Percentiles rank a stretch among this genome's conserved stretches.
phyloP scores from a whole-genome alignment of 92 coral and sea anemone species.

The Montipora capitata region DNA sequence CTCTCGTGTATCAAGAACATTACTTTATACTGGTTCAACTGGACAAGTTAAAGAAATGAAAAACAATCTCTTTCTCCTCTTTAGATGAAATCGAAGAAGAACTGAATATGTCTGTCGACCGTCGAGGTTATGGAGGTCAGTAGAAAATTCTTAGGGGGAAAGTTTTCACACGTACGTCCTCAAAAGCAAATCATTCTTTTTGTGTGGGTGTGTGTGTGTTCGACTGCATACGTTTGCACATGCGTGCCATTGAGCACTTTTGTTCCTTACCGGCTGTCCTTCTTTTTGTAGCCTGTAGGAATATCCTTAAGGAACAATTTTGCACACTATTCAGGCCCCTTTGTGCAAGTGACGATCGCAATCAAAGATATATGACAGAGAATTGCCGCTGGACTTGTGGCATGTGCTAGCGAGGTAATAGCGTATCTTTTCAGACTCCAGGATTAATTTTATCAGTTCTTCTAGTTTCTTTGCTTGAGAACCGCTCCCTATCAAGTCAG shows the following conservation, averaged over 20 bases:
- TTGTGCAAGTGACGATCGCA: neutral
- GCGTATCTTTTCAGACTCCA: neutral
- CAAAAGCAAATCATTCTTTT: too few species aligned
- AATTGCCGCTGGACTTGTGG: constrained; percentile 8
- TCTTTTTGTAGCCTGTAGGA: neutral
- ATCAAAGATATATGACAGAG: neutral
- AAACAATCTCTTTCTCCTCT: neutral
- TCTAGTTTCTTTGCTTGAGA: too few species aligned
- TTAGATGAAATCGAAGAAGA: constrained; percentile 1
- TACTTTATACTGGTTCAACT: too few species aligned
- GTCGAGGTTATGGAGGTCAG: neutral
- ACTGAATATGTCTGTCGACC: neutral
- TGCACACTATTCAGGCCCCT: neutral
- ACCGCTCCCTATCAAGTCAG: too few species aligned
- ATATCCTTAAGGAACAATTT: neutral
- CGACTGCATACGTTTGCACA: too few species aligned
- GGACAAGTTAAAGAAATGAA: too few species aligned
- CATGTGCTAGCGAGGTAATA: neutral
- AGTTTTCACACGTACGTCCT: too few species aligned
- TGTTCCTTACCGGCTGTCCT: too few species aligned
- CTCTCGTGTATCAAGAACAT: too few species aligned
- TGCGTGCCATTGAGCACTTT: too few species aligned
- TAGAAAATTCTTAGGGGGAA: neutral
- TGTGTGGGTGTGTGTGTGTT: too few species aligned
- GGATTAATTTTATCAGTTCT: too few species aligned